Percentiles rank a stretch among this genome's conserved stretches.
Conservation (phyloP, 2,113 vertebrate species). For the Oreocharis arfaki region DNA sequence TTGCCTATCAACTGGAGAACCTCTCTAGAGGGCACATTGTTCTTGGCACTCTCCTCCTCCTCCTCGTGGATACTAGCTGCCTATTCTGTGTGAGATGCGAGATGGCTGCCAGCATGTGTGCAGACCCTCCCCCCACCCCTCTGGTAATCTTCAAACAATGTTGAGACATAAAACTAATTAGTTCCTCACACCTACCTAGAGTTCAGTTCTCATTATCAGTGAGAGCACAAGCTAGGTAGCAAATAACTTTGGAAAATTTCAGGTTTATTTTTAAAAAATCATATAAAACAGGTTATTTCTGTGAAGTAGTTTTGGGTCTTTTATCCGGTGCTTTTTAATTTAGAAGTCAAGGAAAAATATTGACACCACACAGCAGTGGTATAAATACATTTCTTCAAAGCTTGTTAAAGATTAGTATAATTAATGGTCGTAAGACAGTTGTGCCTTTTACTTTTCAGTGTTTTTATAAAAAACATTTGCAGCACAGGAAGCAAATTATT, state of each 20-base stretch:
- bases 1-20: background rate
- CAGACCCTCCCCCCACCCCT: background rate
- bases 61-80: background rate
- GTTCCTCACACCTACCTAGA: background rate
- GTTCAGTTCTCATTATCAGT: background rate
- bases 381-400: background rate
- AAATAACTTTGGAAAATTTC: background rate
- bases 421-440: background rate
- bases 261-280: background rate
- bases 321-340: background rate
- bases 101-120: background rate
- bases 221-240: background rate
- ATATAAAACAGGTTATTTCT: background rate
- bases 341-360: background rate
- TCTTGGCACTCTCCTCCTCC: fast-evolving
- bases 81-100: background rate
- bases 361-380: background rate
- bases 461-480: background rate
- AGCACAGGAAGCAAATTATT: background rate
- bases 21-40: background rate
- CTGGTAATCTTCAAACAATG: background rate
- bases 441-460: background rate
- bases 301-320: background rate
- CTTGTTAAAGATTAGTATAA: background rate
- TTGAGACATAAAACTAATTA: background rate